A percentile compares a stretch with the other conserved stretches of the same genome.
phyloP scores from a whole-genome alignment of 1,140 invertebrate species.

The Kradibia gibbosae region DNA sequence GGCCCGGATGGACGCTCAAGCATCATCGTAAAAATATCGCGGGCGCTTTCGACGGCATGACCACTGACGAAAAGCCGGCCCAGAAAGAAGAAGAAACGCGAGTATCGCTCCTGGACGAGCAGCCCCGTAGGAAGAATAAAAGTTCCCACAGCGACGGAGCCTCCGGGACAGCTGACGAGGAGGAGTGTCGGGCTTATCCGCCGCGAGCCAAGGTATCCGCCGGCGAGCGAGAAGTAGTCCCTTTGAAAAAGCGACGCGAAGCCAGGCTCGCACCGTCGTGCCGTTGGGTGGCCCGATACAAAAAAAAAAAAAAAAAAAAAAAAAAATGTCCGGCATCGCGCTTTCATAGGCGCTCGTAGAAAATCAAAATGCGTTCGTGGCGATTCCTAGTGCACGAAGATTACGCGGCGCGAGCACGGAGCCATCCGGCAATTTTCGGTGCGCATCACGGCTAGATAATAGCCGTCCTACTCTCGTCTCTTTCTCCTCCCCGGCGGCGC shows the following conservation, averaged over 20 bases:
- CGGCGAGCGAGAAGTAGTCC: background rate
- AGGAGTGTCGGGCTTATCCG: too few relatives aligned
- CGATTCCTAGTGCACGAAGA: background rate
- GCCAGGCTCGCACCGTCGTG: too few relatives aligned
- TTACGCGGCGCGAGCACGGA: too few relatives aligned
- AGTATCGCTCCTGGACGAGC: too few relatives aligned
- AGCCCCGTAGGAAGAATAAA: too few relatives aligned
- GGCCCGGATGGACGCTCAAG: background rate
- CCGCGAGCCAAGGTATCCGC: too few relatives aligned
- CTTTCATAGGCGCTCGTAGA: background rate
- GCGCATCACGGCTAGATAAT: background rate
- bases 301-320: too few relatives aligned
- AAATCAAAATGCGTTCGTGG: background rate
- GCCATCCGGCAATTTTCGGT: constrained; percentile 5
- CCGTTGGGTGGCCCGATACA: too few relatives aligned
- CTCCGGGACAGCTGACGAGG: too few relatives aligned
- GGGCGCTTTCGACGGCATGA: background rate
- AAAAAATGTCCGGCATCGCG: background rate
- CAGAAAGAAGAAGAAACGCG: too few relatives aligned
- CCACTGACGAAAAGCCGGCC: too few relatives aligned
- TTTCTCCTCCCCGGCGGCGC: constrained; percentile 54
- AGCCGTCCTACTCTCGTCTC: constrained; percentile 11
- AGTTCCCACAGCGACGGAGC: too few relatives aligned
- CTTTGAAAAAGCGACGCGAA: background rate
- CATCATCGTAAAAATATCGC: background rate